phyloP scores from a whole-genome alignment of 92 coral and sea anemone genomes.

The Parazoanthus atlanticus region DNA sequence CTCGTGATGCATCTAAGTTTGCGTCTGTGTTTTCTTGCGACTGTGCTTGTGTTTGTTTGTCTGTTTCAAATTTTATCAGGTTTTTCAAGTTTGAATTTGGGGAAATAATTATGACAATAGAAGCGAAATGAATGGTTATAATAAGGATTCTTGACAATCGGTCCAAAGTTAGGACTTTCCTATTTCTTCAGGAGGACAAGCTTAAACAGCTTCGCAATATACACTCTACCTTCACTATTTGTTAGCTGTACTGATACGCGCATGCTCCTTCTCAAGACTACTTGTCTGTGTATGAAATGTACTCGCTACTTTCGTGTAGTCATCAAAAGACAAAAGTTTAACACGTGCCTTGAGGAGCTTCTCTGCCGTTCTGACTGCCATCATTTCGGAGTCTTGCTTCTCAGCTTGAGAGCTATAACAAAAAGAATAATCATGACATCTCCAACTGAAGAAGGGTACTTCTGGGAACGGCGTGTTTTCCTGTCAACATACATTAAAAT shows the following conservation, averaged over 20 bases:
- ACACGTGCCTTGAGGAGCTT: slow-evolving; percentile 85
- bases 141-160: too few relatives aligned
- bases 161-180: too few relatives aligned
- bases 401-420: slow-evolving; percentile 75
- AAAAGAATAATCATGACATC: background rate
- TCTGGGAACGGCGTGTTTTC: too few relatives aligned
- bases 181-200: too few relatives aligned
- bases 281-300: background rate
- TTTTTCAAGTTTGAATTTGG: too few relatives aligned
- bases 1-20: background rate
- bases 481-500: too few relatives aligned
- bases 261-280: too few relatives aligned
- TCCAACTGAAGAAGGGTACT: background rate
- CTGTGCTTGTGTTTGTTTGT: background rate
- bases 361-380: slow-evolving; percentile 99
- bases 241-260: too few relatives aligned
- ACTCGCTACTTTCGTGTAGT: background rate
- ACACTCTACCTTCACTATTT: too few relatives aligned
- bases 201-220: too few relatives aligned
- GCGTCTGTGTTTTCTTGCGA: background rate
- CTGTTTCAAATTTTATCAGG: too few relatives aligned
- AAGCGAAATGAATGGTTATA: background rate
- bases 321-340: background rate
- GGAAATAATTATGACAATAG: too few relatives aligned
- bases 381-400: slow-evolving; percentile 94